These are phyloP conservation scores for Rhynchopsitta pachyrhyncha DNA, from an alignment of 2,113 vertebrate species.

Conservation along the genomic window DNA sequence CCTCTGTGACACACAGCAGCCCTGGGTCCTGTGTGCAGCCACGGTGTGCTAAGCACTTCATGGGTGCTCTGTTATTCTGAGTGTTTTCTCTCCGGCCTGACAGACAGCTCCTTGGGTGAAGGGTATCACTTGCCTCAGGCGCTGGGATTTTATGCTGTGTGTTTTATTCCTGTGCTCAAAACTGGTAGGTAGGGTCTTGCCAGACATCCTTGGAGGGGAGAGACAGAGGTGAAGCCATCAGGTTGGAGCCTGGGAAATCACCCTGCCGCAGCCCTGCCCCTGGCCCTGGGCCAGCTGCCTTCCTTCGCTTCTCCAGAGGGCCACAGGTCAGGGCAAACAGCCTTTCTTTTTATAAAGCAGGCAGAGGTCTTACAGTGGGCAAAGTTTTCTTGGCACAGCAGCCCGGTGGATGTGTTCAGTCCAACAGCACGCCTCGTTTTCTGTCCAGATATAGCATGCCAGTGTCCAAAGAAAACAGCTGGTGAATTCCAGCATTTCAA, in stretches of 20 bases:
- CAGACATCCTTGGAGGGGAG: not conserved
- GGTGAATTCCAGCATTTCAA: conserved; percentile 1
- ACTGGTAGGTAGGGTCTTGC: not conserved
- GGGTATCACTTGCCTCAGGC: not conserved
- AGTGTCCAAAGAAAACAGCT: conserved; percentile 30
- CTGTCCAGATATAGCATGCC: not conserved
- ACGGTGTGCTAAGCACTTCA: not conserved
- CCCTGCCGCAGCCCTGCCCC: not conserved
- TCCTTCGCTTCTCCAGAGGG: not conserved
- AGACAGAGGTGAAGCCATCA: not conserved
- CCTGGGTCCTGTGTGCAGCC: not conserved
- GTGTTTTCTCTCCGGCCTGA: not conserved
- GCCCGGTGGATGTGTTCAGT: not conserved
- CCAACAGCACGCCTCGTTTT: not conserved
- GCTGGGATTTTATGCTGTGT: not conserved
- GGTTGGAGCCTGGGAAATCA: not conserved
- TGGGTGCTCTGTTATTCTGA: not conserved
- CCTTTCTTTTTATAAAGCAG: conserved; percentile 6
- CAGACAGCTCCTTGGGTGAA: not conserved
- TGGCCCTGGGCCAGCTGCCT: not conserved
- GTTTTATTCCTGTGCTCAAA: not conserved
- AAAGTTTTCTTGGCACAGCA: conserved; percentile 14
- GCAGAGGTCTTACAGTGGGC: not conserved
- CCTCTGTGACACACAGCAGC: not conserved
- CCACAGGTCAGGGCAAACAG: not conserved